Evolutionary conservation across 2,888 invertebrate species (phyloP).

Genomic region (Phalangium opilio): DNA sequence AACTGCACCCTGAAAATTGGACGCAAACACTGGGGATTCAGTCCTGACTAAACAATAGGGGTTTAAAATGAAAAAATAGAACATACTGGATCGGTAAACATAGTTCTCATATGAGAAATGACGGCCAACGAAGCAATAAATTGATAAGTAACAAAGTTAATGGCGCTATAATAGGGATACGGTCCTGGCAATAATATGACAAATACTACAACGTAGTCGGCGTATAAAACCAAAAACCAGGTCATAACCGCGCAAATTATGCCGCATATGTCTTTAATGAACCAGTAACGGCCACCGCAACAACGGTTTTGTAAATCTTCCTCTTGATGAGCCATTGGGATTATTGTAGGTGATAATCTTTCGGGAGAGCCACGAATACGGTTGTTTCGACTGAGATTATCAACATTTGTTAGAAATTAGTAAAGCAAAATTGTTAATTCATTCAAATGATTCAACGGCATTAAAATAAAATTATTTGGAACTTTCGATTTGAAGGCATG

Average conservation of each 20-base stretch:
- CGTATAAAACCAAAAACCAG: constrained; percentile 79
- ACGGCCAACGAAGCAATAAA: constrained; percentile 67
- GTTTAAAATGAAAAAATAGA: too few species aligned
- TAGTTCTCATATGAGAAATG: constrained; percentile 72
- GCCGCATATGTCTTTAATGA: constrained; percentile 68
- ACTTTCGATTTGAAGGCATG: too few species aligned
- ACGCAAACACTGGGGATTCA: too few species aligned
- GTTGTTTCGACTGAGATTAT: too few species aligned
- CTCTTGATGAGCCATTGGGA: too few species aligned
- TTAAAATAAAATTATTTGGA: too few species aligned
- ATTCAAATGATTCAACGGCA: too few species aligned
- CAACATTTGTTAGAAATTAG: too few species aligned
- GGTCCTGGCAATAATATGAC: constrained; percentile 75
- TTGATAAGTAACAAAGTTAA: constrained; percentile 75
- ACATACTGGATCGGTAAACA: constrained; percentile 87
- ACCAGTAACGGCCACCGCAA: constrained; percentile 17
- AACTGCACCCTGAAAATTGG: constrained; percentile 64
- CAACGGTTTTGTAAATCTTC: constrained; percentile 7
- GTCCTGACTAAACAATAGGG: too few species aligned
- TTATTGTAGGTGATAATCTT: too few species aligned
- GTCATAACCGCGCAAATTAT: constrained; percentile 62
- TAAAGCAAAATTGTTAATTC: too few species aligned
- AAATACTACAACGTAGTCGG: constrained; percentile 83
- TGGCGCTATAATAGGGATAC: constrained; percentile 60
- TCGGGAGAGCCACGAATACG: too few species aligned